A percentile compares a stretch with the other conserved stretches of the same genome.
These are phyloP conservation scores for Martes martes DNA, from an alignment of 2,113 vertebrate genomes.

Conservation along the genomic window DNA sequence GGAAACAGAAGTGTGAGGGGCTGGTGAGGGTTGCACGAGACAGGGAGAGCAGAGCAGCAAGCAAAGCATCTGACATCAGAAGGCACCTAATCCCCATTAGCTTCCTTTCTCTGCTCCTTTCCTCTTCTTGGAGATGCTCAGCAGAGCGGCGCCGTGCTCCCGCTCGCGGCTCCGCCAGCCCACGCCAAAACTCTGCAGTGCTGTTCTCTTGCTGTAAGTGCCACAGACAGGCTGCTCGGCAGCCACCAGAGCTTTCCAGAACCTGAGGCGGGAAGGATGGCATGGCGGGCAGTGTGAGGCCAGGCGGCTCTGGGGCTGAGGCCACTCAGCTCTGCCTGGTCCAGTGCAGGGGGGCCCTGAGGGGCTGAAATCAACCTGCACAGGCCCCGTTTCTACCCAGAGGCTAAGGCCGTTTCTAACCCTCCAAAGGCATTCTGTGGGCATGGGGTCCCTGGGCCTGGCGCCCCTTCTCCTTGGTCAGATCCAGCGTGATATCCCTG, in stretches of 20 bases:
- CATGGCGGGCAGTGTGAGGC: rapidly evolving
- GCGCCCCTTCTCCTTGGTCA: neutral
- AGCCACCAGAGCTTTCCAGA: neutral
- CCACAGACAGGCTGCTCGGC: neutral
- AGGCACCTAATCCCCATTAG: neutral
- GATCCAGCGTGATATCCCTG: too few species aligned
- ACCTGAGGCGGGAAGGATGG: neutral
- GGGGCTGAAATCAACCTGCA: neutral
- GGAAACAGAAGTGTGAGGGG: neutral
- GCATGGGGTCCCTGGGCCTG: rapidly evolving
- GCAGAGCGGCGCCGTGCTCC: rapidly evolving
- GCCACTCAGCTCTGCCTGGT: rapidly evolving
- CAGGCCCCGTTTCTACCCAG: rapidly evolving
- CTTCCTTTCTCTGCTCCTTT: neutral
- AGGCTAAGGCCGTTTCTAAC: rapidly evolving
- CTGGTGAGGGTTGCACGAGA: rapidly evolving
- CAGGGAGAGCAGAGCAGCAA: neutral
- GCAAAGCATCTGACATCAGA: rapidly evolving
- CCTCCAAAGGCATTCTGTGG: too few species aligned
- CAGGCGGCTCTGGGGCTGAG: neutral
- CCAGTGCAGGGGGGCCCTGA: neutral
- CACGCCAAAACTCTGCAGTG: rapidly evolving
- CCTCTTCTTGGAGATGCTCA: too few species aligned
- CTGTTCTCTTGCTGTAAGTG: neutral
- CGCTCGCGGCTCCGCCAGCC: rapidly evolving